A percentile compares a stretch with the other conserved stretches of the same genome.
Conservation (phyloP, 2,797 vertebrate genomes). For the Bryconaethiops microstoma region DNA sequence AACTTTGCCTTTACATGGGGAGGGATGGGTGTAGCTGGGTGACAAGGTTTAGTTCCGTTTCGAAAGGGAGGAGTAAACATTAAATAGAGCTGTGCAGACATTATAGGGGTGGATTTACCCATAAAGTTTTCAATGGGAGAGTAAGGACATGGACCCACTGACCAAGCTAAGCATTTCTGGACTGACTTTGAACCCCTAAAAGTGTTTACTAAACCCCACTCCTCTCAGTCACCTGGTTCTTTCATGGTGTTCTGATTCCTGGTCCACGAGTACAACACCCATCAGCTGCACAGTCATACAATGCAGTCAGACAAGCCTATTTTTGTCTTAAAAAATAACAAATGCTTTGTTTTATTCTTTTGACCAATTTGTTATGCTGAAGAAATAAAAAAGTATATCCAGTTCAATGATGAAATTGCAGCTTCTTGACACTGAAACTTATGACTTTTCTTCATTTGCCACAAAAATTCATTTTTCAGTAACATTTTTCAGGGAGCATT, state of each 20-base stretch:
- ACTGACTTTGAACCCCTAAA: constrained; percentile 68
- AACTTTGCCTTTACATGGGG: constrained; percentile 50
- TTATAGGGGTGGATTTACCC: constrained; percentile 61
- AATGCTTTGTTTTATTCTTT: constrained; percentile 66
- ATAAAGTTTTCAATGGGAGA: constrained; percentile 43
- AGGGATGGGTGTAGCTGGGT: constrained; percentile 60
- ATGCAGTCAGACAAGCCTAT: constrained; percentile 51
- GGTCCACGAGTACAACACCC: constrained; percentile 35
- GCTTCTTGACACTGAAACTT: constrained; percentile 60
- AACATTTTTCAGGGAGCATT: constrained; percentile 64
- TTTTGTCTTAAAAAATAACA: constrained; percentile 63
- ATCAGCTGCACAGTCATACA: constrained; percentile 56
- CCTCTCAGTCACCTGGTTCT: constrained; percentile 37
- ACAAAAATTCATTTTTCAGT: background rate
- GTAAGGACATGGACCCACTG: constrained; percentile 10
- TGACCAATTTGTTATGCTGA: constrained; percentile 75
- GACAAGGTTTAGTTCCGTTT: constrained; percentile 68
- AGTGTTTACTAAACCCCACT: constrained; percentile 63
- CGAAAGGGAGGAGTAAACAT: constrained; percentile 49
- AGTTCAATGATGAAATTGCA: constrained; percentile 66
- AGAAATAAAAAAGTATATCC: constrained; percentile 77
- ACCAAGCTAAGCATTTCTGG: constrained; percentile 61
- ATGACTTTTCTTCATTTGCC: background rate
- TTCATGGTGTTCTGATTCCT: constrained; percentile 64
- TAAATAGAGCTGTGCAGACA: constrained; percentile 46